Percentiles rank a stretch among this genome's conserved stretches.
These are phyloP conservation scores for Nebria salina DNA, from an alignment of 2,888 invertebrate species.

Conservation along the genomic window DNA sequence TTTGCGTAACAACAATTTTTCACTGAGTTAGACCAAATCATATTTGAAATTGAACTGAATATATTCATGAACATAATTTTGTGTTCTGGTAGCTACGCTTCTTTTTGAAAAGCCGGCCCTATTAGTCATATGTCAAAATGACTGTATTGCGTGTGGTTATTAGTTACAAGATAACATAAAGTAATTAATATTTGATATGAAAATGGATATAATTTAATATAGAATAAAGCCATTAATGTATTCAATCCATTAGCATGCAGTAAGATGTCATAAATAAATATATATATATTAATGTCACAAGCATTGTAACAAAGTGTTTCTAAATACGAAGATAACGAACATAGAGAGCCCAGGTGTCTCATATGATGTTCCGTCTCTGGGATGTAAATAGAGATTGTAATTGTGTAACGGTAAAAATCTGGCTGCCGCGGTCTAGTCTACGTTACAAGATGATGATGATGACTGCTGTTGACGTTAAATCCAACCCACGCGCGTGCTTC, in stretches of 20 bases:
- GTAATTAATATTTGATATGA: neutral
- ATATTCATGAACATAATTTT: too few relatives aligned
- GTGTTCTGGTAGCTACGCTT: too few relatives aligned
- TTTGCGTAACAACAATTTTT: too few relatives aligned
- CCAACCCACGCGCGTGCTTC: constrained; percentile 16
- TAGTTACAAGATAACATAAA: neutral
- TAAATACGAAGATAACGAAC: neutral
- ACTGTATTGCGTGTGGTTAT: too few relatives aligned
- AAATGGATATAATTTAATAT: neutral
- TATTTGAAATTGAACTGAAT: too few relatives aligned
- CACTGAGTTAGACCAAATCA: too few relatives aligned
- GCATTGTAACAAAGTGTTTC: neutral
- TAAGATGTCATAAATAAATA: neutral
- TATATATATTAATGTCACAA: neutral
- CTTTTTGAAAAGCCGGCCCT: too few relatives aligned
- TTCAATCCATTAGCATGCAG: constrained; percentile 8
- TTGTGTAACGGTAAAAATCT: constrained; percentile 28
- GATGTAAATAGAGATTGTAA: constrained; percentile 18
- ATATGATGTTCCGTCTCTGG: neutral
- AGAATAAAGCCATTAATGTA: constrained; percentile 9
- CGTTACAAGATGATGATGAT: constrained; percentile 29
- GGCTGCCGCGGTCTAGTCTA: constrained; percentile 17
- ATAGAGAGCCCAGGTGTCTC: neutral
- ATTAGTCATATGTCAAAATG: too few relatives aligned
- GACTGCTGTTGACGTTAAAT: constrained; percentile 29